Base-by-base conservation (phyloP, 2,113 vertebrate genomes). In the Anser cygnoides region DNA sequence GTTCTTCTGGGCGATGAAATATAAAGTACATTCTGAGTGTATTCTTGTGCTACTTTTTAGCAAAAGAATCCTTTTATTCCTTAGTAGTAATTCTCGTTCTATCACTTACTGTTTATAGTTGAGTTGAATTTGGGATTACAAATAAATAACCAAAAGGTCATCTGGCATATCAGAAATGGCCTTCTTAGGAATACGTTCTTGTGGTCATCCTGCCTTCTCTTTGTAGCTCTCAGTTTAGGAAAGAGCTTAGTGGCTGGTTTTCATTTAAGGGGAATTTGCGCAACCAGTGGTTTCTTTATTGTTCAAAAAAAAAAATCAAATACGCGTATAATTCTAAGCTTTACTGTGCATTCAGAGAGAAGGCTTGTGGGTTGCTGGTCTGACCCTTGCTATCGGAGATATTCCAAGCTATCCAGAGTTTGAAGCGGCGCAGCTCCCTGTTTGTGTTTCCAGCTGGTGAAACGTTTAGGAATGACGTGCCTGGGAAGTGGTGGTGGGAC, bases 181-280 rank as follows among this genome's bases (percentile, higher is more conserved):
- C 3, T 50, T 21, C 28, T 39, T n/a, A 10, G 9, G 43, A 1
- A 28, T 21, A 13, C 6, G 50, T 9, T 10, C 19, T 74, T 25
- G 9, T 33, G 52, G 26, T 43, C 33, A 16, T 50, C 8, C 26
- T 86, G 49, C 21, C 58, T 78, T 50, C 17, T 37, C 57, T 81
- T 93, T 87, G 8, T 68, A 83, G 52, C 91, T 87, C 19, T 89
- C 16, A 7, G 26, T 67, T 91, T 65, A 76, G 77, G 78, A 50
- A 35, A 76, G 46, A 5, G 25, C 13, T 43, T 11, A 19, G 63
- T 57, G 66, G 12, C 65, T 80, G 71, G n/a, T 31, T 93, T 85
- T 94, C 25, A 85, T 90, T 81, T 89, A 55, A 63, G 43, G 84
- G 61, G 58, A 93, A 77, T 85, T 93, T 61, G n/a, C 90, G 77